Evolutionary conservation across 2,113 vertebrate species (phyloP).

Genomic region (Halcyon malimbica): DNA sequence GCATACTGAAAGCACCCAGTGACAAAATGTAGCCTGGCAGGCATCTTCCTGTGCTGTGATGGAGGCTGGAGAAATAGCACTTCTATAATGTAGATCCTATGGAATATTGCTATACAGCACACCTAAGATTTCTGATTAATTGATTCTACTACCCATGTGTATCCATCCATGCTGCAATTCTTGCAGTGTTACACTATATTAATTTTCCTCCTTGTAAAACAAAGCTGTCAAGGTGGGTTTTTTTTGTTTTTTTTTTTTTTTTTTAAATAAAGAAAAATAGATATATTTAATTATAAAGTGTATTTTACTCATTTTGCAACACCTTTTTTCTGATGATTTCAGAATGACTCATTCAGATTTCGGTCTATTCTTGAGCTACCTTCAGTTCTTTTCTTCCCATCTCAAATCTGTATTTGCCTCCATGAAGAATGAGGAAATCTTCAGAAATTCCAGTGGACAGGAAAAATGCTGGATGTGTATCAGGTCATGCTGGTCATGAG

Average conservation of each 20-base stretch:
- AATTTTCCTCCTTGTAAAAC: neutral
- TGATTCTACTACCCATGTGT: neutral
- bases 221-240: neutral
- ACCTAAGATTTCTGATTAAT: neutral
- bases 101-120: neutral
- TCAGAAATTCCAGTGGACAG: neutral
- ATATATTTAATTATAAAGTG: neutral
- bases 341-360: neutral
- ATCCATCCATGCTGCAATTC: neutral
- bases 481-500: neutral
- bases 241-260: neutral
- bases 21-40: neutral
- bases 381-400: neutral
- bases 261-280: neutral
- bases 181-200: neutral
- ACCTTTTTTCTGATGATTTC: neutral
- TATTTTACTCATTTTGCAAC: neutral
- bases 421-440: neutral
- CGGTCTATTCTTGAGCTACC: neutral
- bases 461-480: neutral
- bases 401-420: neutral
- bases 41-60: neutral
- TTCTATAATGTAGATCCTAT: neutral
- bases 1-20: neutral
- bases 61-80: neutral